phyloP scores from a whole-genome alignment of 2,888 invertebrate species.

The Dioctria rufipes region DNA sequence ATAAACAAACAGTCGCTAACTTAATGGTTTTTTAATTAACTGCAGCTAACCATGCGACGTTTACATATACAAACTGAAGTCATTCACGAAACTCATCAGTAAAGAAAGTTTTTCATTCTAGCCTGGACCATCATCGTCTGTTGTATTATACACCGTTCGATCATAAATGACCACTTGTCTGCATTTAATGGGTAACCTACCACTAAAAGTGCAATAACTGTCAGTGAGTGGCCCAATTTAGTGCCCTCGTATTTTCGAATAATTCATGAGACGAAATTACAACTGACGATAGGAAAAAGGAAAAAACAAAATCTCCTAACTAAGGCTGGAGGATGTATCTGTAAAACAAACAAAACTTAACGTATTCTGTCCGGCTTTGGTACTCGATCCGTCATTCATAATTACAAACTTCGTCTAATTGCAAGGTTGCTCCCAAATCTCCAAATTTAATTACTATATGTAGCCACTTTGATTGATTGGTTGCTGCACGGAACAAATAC shows the following conservation, averaged over 20 bases:
- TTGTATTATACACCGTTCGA: background rate
- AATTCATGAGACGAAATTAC: slow-evolving; percentile 39
- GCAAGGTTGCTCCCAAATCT: slow-evolving; percentile 40
- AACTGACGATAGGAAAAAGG: slow-evolving; percentile 18
- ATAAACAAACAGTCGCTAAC: slow-evolving; percentile 40
- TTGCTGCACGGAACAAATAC: slow-evolving; percentile 11
- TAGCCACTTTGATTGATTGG: slow-evolving; percentile 36
- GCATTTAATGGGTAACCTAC: slow-evolving; percentile 43
- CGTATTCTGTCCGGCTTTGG: background rate
- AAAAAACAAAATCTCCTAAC: background rate
- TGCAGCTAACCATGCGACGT: slow-evolving; percentile 37
- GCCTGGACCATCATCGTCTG: slow-evolving; percentile 24
- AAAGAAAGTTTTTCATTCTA: background rate
- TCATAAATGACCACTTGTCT: slow-evolving; percentile 50
- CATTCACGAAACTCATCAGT: slow-evolving; percentile 6
- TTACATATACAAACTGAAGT: background rate
- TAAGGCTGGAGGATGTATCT: slow-evolving; percentile 16
- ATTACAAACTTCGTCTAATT: slow-evolving; percentile 45
- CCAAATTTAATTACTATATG: slow-evolving; percentile 39
- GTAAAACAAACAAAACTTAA: slow-evolving; percentile 25
- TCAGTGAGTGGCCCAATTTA: slow-evolving; percentile 49
- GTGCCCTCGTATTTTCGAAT: slow-evolving; percentile 20
- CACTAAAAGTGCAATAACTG: slow-evolving; percentile 54
- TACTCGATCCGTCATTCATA: slow-evolving; percentile 20
- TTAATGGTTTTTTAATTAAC: slow-evolving; percentile 50